Evolutionary conservation across 2,888 invertebrate species (phyloP), one percentile per base, ranked within the genome.

Genomic region (Mythimna loreyi): DNA sequence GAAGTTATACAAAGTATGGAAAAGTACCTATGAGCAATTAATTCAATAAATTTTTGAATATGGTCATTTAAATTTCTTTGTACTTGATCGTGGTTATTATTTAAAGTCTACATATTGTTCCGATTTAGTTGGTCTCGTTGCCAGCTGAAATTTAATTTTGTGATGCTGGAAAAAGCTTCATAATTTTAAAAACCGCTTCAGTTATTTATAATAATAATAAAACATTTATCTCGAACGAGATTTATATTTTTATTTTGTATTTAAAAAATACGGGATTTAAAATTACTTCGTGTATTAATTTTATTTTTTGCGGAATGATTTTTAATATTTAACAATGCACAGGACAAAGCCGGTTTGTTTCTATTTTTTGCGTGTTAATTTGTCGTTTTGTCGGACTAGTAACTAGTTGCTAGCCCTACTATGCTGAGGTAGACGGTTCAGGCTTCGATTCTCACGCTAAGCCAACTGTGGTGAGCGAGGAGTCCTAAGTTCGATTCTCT

Each of bases 241-340:
- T n/a, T n/a, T n/a, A n/a, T n/a, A n/a, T n/a, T n/a, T 23, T 16
- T 23, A 49, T 23, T 50, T 3, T 47, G 2, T 25, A 28, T 25
- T 1, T 3, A 28, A 30, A 25, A 25, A 45, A 36, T 53, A 47
- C 30, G 23, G 36, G 47, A 25, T 64, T 47, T 47, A 47, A 30
- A 16, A 53, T 73, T 63, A 69, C 28, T 73, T 73, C 36, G 45
- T 4, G 19, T 50, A 11, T 8, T 9, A 43, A 52, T 52, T n/a
- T n/a, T 52, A 61, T 50, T 28, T 9, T n/a, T 6, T 7, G 6
- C 16, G 16, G 28, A n/a, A 5, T 28, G 6, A 11, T 30, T 55
- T 3, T 13, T 55, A 13, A 33, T n/a, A 33, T 49, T 49, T 23
- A 23, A 5, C 3, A 28, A 28, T 28, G 16, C 13, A 58, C 43